Evolutionary conservation across 2,888 invertebrate species (phyloP), one percentile per base, ranked within the genome.

Genomic region (Notodonta ziczac): DNA sequence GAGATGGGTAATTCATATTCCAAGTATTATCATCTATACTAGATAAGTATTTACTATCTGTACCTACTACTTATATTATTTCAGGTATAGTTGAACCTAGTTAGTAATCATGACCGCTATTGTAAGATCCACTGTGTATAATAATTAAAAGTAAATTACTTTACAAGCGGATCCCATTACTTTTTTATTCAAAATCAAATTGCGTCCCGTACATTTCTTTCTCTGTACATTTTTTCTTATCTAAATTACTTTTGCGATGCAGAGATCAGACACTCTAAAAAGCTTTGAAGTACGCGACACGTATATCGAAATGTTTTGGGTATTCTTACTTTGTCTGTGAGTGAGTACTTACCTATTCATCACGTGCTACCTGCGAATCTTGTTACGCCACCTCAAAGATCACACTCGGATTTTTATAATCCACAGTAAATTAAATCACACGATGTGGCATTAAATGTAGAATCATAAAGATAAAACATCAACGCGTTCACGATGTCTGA

Each of bases 281-380:
- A 65, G 66, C 69, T 72, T 74, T 75, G 67, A 73, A 63, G 69
- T 61, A 65, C 40, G 59, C 63, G 67, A 71, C 70, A 71, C 76
- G 74, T 74, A 24, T 24, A 67, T 67, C 50, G 57, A 61, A 62
- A 65, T 68, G 60, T 62, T 62, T 75, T 66, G 57, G 53, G 65
- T 67, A 75, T 75, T 75, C 73, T 60, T 54, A n/a, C 44, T 63
- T 50, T 65, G 70, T 75, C 58, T 62, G 59, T 59, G 69, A 69
- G 63, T 59, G 59, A 68, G 63, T 62, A 67, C 54, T 68, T 65
- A 70, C 65, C 62, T 24, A 24, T 35, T 35, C 50, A 66, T 70
- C 65, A 67, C 67, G 65, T 62, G 60, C 62, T 56, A 54, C 44
- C 56, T 56, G 57, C 60, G 62, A 73, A 75, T 69, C 61, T 70